phyloP scores from a whole-genome alignment of 2,888 invertebrate species.

The Drosophila meridiana region DNA sequence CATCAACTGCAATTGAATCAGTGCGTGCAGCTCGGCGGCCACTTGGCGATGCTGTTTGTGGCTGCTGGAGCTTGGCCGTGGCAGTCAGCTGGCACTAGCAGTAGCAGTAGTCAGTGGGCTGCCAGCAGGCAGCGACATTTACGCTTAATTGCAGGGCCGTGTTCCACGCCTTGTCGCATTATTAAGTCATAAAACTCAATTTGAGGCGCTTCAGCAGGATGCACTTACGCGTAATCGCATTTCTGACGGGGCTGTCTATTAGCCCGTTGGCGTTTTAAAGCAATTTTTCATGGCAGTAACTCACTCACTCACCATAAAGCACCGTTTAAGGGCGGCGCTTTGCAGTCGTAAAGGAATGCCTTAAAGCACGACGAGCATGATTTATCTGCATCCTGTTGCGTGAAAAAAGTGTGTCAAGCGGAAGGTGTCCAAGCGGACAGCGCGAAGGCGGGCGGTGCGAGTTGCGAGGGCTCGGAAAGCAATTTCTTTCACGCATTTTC shows the following conservation, averaged over 20 bases:
- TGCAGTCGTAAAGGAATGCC: slow-evolving; percentile 26
- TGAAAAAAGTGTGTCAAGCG: slow-evolving; percentile 17
- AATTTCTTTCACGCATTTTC: slow-evolving; percentile 36
- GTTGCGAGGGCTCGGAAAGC: not conserved
- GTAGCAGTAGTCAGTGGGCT: not conserved
- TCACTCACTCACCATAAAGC: not conserved
- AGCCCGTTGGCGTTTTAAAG: slow-evolving; percentile 41
- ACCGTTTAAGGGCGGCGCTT: slow-evolving; percentile 30
- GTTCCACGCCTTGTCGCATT: slow-evolving; percentile 40
- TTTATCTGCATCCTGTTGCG: slow-evolving; percentile 74
- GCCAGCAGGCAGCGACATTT: slow-evolving; percentile 25
- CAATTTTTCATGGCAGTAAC: slow-evolving; percentile 35
- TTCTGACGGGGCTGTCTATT: slow-evolving; percentile 46
- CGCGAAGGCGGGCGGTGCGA: no score
- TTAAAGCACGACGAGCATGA: slow-evolving; percentile 52
- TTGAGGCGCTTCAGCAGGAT: slow-evolving; percentile 60
- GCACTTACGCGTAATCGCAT: slow-evolving; percentile 63
- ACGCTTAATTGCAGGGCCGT: slow-evolving; percentile 38
- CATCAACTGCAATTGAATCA: slow-evolving; percentile 72
- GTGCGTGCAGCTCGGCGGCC: slow-evolving; percentile 65
- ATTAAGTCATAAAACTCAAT: slow-evolving; percentile 75
- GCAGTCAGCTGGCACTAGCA: not conserved
- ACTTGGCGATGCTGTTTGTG: slow-evolving; percentile 70
- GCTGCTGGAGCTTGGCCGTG: slow-evolving; percentile 24
- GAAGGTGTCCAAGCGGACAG: not conserved